These are phyloP conservation scores for Oenanthe oenanthe DNA, from an alignment of 2,113 vertebrate genomes.

Conservation along the genomic window DNA sequence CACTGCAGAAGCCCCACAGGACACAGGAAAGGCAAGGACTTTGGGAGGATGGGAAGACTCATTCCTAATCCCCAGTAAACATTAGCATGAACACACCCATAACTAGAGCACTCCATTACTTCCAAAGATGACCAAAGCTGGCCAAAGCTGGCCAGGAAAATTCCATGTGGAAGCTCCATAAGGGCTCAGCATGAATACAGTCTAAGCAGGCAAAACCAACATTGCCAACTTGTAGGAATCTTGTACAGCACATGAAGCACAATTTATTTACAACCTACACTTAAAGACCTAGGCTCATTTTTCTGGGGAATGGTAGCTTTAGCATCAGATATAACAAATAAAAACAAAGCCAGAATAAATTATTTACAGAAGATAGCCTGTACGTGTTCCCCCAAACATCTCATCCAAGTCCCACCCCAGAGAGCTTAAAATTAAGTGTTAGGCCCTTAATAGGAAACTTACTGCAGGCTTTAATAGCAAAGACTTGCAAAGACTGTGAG, in stretches of 20 bases:
- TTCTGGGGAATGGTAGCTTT: not conserved
- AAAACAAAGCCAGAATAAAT: not conserved
- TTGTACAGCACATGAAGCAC: not conserved
- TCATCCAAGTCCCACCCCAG: not conserved
- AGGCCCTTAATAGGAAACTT: not conserved
- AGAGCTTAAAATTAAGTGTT: not conserved
- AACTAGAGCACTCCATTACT: not conserved
- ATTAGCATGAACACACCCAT: fast-evolving
- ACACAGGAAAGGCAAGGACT: not conserved
- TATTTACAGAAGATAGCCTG: not conserved
- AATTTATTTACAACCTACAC: not conserved
- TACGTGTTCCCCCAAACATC: not conserved
- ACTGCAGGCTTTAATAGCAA: not conserved
- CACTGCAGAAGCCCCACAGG: not conserved
- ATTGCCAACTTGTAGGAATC: not conserved
- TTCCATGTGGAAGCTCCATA: not conserved
- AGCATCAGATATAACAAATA: not conserved
- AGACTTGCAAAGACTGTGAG: not conserved
- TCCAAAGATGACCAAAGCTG: not conserved
- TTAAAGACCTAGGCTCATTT: not conserved
- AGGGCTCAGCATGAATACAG: not conserved
- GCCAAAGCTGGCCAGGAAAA: not conserved
- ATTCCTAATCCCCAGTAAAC: not conserved
- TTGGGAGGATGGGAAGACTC: not conserved
- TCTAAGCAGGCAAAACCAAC: not conserved